Evolutionary conservation across 2,797 vertebrate species (phyloP), one percentile per base, ranked within the genome.

Genomic region (Glossophaga mutica): DNA sequence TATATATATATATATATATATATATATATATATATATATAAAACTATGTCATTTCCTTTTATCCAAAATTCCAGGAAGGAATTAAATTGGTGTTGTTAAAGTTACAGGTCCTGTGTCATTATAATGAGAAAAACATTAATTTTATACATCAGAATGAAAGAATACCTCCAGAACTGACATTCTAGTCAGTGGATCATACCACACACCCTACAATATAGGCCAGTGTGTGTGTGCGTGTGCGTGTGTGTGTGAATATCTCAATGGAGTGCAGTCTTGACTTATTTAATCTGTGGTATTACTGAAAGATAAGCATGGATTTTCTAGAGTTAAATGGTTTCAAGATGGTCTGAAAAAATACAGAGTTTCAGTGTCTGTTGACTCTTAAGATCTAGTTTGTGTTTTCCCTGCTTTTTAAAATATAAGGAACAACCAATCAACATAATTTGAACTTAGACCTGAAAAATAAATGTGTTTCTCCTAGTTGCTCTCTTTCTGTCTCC

Each of bases 61-160:
- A 68, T n/a, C n/a, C 48, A 77, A 59, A 78, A 62, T 34, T 76
- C 44, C 65, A 70, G 90, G 34, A 65, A 86, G 29, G 19, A 39
- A 26, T 14, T 29, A 42, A 29, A 77, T 52, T 16, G n/a, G 11
- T 39, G 81, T 92, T 52, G 26, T 77, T 50, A 44, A 46, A 74
- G 62, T 73, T 52, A 26, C 2, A 50, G 18, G 6, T 48, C 6
- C 55, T 52, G n/a, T 0, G 4, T 3, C 34, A 52, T 26, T 39
- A 52, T 73, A 73, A 81, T 18, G 46, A 79, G 52, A 44, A 62
- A 26, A 26, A 10, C 4, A 57, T 95, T 78, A 81, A 73, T 37
- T 82, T 71, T 22, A 34, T 24, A 32, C 2, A 46, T 21, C 6
- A 57, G 71, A 77, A 93, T 42, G 62, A 83, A 85, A 57, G 52